These are phyloP conservation scores for Cordilura impudica DNA, from an alignment of 2,888 invertebrate genomes.

Conservation along the genomic window DNA sequence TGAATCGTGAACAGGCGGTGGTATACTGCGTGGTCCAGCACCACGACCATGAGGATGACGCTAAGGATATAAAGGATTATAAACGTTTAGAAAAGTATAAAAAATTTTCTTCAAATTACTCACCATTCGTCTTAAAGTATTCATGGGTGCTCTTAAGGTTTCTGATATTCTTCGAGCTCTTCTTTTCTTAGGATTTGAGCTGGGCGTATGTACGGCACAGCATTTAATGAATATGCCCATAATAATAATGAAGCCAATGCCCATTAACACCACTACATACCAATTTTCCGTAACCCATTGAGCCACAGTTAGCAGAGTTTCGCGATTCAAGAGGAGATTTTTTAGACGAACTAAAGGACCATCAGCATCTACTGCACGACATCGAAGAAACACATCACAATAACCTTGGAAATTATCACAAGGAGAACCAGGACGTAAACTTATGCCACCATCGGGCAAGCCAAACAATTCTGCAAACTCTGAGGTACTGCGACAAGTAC, in stretches of 20 bases:
- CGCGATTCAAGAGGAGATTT: constrained; percentile 94
- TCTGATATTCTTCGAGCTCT: constrained; percentile 96
- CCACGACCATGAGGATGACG: constrained; percentile 78
- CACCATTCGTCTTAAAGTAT: constrained; percentile 92
- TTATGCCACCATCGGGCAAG: constrained; percentile 88
- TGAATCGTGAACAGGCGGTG: constrained; percentile 79
- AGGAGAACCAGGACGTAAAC: constrained; percentile 95
- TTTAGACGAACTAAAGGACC: constrained; percentile 97
- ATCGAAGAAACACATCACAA: constrained; percentile 99
- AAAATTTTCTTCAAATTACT: constrained; percentile 62
- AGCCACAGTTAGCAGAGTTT: constrained; percentile 91
- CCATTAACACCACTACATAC: constrained; percentile 96
- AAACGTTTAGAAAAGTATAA: neutral
- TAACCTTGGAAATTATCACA: constrained; percentile 99
- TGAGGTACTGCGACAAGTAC: constrained; percentile 90
- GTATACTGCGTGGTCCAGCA: constrained; percentile 78
- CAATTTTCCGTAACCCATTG: constrained; percentile 97
- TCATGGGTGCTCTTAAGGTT: constrained; percentile 93
- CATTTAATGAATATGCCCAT: constrained; percentile 99
- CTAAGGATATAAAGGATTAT: constrained; percentile 65
- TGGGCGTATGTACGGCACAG: constrained; percentile 99
- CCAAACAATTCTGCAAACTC: constrained; percentile 88
- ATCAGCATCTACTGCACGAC: constrained; percentile 98
- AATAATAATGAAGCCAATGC: constrained; percentile 93
- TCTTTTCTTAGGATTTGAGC: constrained; percentile 97